Base-by-base conservation (phyloP, 2,888 invertebrate species). In the Chymomyza fuscimana region DNA sequence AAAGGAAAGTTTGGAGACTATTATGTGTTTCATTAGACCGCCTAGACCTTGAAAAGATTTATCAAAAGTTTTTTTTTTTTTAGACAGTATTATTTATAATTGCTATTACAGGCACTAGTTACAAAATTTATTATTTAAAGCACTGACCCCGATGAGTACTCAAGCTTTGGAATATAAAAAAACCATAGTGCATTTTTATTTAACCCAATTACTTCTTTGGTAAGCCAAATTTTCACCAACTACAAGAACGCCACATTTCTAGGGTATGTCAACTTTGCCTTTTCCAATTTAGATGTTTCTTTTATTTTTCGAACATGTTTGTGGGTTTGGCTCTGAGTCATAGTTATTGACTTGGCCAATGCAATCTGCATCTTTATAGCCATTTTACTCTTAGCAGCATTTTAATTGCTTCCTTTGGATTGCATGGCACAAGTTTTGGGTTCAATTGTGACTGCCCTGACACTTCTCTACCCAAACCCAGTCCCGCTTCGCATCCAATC, bases 351-450 rank as follows among this genome's bases (percentile, higher is more conserved):
- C 77, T 77, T 77, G 70, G 61, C 59, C 36, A 74, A 74, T 81
- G 73, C 78, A 73, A 81, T 83, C 81, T 83, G 72, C 79, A 83
- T 83, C 80, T 79, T 80, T 80, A 83, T 80, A 74, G 73, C 40
- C 65, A 74, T 76, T 79, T 82, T 67, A 67, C 74, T 60, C 58
- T 52, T 79, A 85, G 76, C 81, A 81, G 82, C 80, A 81, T 76
- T 81, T 86, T 83, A 83, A 86, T 83, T 83, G 78, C 72, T 70
- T 75, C 73, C 70, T 69, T 72, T 74, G 71, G 62, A n/a, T 51
- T 19, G 51, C n/a, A 12, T 15, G 16, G n/a, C 51, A 25, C 16
- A 67, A 65, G 69, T 64, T 52, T 65, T 66, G 19, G 62, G 58
- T 40, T 46, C 40, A 46, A 46, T 46, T 46, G 40, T 7, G 12